A percentile compares a stretch with the other conserved stretches of the same genome.
Evolutionary conservation across 2,888 invertebrate species (phyloP).

Genomic region (Auanema freiburgensis): DNA sequence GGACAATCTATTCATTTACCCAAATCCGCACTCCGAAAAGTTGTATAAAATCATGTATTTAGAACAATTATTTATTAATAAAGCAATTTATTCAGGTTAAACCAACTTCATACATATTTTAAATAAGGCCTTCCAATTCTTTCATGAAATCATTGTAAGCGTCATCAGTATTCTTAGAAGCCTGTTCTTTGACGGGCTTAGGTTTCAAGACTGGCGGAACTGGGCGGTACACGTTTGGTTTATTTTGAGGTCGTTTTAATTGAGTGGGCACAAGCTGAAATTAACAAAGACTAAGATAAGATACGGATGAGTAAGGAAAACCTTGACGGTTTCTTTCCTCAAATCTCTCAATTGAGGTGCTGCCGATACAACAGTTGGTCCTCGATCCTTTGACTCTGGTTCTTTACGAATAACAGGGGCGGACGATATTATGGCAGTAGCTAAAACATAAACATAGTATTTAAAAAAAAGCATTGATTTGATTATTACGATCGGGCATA

Average conservation of each 20-base stretch:
- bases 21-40: conserved; percentile 35
- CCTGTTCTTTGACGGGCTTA: conserved; percentile 15
- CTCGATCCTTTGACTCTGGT: conserved; percentile 4
- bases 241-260: conserved; percentile 76
- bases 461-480: neutral
- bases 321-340: conserved; percentile 77
- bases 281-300: neutral
- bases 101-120: conserved; percentile 39
- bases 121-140: conserved; percentile 92
- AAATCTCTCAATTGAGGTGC: conserved; percentile 84
- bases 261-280: conserved; percentile 72
- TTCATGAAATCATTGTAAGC: conserved; percentile 98
- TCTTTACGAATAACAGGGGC: conserved; percentile 31
- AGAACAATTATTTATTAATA: no score
- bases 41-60: neutral
- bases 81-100: no score
- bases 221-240: conserved; percentile 14
- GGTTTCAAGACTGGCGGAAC: conserved; percentile 10
- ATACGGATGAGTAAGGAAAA: conserved; percentile 2
- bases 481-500: conserved; percentile 2
- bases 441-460: conserved; percentile 6
- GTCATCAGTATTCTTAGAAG: conserved; percentile 79
- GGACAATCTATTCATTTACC: conserved; percentile 55
- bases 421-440: conserved; percentile 32
- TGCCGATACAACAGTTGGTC: conserved; percentile 71